A percentile compares a stretch with the other conserved stretches of the same genome.
Conservation (phyloP, 2,888 invertebrate genomes). For the Acleris literana region DNA sequence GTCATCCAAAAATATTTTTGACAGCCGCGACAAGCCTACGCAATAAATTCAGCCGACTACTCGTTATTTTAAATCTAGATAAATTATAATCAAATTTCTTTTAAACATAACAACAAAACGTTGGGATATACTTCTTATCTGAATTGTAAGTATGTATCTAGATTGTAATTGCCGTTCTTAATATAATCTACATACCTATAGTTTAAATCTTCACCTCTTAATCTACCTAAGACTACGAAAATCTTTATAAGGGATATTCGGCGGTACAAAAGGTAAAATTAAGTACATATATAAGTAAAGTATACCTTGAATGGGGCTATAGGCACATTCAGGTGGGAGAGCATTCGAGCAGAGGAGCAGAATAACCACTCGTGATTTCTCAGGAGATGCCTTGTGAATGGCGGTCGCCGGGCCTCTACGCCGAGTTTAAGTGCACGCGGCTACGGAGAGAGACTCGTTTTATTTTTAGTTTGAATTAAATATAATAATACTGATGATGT, state of each 20-base stretch:
- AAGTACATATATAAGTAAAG: slow-evolving; percentile 17
- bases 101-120: no score
- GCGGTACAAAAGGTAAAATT: slow-evolving; percentile 18
- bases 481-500: not conserved
- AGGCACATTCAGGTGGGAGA: slow-evolving; percentile 49
- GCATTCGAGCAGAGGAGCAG: slow-evolving; percentile 45
- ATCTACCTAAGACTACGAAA: no score
- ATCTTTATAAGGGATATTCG: slow-evolving; percentile 13
- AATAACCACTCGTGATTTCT: slow-evolving; percentile 69
- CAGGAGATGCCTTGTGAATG: slow-evolving; percentile 65
- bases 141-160: no score
- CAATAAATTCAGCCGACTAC: not conserved
- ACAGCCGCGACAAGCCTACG: not conserved
- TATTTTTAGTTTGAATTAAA: not conserved
- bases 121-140: no score
- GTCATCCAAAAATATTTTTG: not conserved
- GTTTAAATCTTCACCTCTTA: no score
- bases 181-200: no score
- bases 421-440: slow-evolving; percentile 39
- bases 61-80: no score
- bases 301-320: slow-evolving; percentile 9
- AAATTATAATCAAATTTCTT: no score
- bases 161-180: no score
- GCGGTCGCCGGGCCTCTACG: slow-evolving; percentile 60
- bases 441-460: slow-evolving; percentile 45